Base-by-base conservation (phyloP, 2,797 vertebrate species). In the Phrynocephalus forsythii region DNA sequence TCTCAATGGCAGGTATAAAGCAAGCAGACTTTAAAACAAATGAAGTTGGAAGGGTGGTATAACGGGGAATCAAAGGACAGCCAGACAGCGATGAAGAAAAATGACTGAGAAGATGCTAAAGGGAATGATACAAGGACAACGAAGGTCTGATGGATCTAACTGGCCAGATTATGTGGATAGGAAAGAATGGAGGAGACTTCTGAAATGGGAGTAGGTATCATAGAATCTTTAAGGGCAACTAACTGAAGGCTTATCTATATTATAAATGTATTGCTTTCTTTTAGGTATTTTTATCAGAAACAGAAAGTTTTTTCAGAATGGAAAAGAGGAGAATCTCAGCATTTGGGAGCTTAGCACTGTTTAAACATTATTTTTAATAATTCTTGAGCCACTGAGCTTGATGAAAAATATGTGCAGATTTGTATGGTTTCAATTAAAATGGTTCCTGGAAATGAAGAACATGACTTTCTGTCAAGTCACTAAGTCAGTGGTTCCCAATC, bases 31-130 rank as follows among this genome's bases (percentile, higher is more conserved):
- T 86, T 60, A 60, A 79, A 73, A 67, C 67, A 76, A 79, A 84
- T 44, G 69, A 80, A 88, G 24, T 68, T 52, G 52, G 83, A 88
- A 82, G 13, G 56, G n/a, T 83, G 66, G 44, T 80, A 66, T 73
- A 56, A 88, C 33, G 71, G 38, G 56, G 72, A 72, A 73, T 80
- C 52, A 73, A 84, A 63, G 38, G 79, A 50, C 38, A 79, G n/a
- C 48, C 38, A 66, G 50, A 56, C 50, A 20, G 69, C 56, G 16
- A 26, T 60, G 30, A 80, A 80, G n/a, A 28, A 69, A 84, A 72
- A 44, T 8, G 26, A 33, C 18, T 72, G 76, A 85, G n/a, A 79
- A 80, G 33, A 88, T 75, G 69, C 38, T 75, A 52, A 66, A 22
- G n/a, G n/a, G n/a, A 84, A 67, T 52, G 26, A 48, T 30, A 28